phyloP scores from a whole-genome alignment of 2,797 vertebrate genomes.

The Tamandua tetradactyla region DNA sequence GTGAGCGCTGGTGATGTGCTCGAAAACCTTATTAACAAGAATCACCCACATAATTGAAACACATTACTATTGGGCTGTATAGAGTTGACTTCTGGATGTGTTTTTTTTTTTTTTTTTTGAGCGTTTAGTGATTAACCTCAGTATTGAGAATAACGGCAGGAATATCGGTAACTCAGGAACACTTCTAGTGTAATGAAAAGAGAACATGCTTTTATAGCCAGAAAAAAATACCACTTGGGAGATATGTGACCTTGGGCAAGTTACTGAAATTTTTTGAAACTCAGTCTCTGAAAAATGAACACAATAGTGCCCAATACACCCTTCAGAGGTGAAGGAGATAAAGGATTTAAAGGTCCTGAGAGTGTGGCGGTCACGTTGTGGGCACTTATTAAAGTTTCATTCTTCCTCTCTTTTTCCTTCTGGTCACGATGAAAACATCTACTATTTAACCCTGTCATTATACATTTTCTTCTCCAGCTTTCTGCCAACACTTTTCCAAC shows the following conservation, averaged over 20 bases:
- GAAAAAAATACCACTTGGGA: not conserved
- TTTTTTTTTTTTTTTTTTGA: not conserved
- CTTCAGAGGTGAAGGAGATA: not conserved
- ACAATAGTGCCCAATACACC: not conserved
- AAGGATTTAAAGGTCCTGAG: not conserved
- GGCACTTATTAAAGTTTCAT: not conserved
- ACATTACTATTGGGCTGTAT: slow-evolving; percentile 2
- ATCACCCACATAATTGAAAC: not conserved
- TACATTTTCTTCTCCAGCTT: slow-evolving; percentile 47
- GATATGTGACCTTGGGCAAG: slow-evolving; percentile 46
- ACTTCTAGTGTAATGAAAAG: slow-evolving; percentile 13
- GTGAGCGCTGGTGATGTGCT: not conserved
- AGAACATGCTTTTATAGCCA: slow-evolving; percentile 4
- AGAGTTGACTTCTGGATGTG: not conserved
- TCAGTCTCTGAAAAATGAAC: slow-evolving; percentile 46
- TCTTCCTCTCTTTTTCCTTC: slow-evolving; percentile 31
- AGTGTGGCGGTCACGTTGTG: not conserved
- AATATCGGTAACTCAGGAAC: not conserved
- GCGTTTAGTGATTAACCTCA: slow-evolving; percentile 49
- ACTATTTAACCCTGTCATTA: not conserved
- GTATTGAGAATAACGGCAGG: not conserved
- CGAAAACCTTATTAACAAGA: slow-evolving; percentile 5
- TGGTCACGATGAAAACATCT: slow-evolving; percentile 28
- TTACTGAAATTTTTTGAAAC: slow-evolving; percentile 29
- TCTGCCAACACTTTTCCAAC: not conserved